A percentile compares a stretch with the other conserved stretches of the same genome.
Evolutionary conservation across 2,113 vertebrate species (phyloP).

Genomic region (Sigmodon hispidus): DNA sequence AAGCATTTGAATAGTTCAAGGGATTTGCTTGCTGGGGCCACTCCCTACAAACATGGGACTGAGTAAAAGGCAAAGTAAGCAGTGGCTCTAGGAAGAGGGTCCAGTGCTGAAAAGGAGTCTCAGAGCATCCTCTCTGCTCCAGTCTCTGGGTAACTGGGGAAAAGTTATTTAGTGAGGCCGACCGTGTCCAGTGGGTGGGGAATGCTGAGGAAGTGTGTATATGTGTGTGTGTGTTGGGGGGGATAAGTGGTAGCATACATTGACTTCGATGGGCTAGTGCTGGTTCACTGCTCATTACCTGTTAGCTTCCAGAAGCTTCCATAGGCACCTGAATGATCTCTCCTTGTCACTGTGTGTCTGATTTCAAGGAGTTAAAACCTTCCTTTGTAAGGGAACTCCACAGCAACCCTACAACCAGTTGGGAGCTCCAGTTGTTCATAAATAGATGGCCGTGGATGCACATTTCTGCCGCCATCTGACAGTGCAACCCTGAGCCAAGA

Average conservation of each 20-base stretch:
- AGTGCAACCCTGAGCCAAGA: neutral
- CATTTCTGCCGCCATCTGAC: neutral
- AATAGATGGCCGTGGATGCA: neutral
- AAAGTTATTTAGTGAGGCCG: neutral
- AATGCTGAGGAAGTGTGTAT: accelerated
- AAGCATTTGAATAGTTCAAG: neutral
- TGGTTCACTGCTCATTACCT: neutral
- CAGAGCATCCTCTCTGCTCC: neutral
- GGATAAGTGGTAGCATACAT: neutral
- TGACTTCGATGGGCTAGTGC: neutral
- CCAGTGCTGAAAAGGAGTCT: neutral
- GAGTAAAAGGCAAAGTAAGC: neutral
- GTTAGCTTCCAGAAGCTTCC: neutral
- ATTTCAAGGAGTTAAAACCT: neutral
- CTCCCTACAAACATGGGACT: neutral
- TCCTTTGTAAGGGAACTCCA: neutral
- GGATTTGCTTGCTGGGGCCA: neutral
- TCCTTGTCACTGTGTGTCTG: neutral
- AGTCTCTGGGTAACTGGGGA: neutral
- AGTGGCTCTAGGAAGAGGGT: neutral
- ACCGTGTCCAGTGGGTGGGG: accelerated
- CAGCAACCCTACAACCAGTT: neutral
- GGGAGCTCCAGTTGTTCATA: neutral
- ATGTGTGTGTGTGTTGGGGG: no score
- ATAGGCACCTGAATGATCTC: neutral